Percentiles rank a stretch among this genome's conserved stretches.
Conservation (phyloP, 2,888 invertebrate genomes). For the Stenchaetothrips biformis region DNA sequence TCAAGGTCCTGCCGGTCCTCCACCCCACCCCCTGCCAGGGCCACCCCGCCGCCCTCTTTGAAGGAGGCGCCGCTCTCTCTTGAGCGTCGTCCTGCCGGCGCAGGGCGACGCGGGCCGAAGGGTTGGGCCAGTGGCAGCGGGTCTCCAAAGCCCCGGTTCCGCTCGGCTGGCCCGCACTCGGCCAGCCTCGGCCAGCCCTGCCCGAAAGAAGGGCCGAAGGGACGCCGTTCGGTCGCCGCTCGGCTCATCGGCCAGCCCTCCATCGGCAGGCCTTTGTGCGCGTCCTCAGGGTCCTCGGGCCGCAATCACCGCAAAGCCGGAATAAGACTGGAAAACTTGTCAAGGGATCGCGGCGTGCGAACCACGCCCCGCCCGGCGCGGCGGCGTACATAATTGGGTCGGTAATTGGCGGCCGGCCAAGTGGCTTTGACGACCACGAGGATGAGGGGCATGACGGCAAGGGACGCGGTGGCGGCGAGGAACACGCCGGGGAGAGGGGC, state of each 20-base stretch:
- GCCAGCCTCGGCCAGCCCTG: too few species aligned
- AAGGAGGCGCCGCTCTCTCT: background rate
- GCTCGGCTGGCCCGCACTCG: background rate
- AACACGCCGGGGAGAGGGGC: background rate
- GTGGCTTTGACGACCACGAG: background rate
- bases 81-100: background rate
- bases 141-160: slow-evolving; percentile 17
- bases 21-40: background rate
- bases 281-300: too few species aligned
- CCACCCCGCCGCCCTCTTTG: background rate
- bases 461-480: too few species aligned
- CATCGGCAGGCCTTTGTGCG: too few species aligned
- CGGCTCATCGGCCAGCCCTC: too few species aligned
- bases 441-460: background rate
- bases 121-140: background rate
- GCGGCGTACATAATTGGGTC: background rate
- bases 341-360: background rate
- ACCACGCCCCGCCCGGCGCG: background rate
- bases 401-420: background rate
- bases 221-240: background rate
- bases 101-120: background rate
- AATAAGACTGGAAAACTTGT: too few species aligned
- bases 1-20: background rate
- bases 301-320: too few species aligned
- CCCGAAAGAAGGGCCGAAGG: too few species aligned